These are phyloP conservation scores for Hirundo rustica DNA, from an alignment of 2,797 vertebrate species.

Conservation along the genomic window DNA sequence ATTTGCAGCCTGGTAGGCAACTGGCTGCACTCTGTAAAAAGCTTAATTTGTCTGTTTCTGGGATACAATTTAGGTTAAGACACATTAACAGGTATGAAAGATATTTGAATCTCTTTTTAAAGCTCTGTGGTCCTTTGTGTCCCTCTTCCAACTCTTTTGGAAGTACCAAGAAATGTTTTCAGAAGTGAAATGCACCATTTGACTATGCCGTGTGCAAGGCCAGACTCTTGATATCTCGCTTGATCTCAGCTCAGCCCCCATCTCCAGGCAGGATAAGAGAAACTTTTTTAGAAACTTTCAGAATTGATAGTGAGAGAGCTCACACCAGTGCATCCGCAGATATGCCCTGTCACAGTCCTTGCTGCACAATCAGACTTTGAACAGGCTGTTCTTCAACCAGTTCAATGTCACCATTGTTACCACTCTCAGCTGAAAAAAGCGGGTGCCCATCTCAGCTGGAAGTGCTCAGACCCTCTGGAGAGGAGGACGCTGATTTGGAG, in stretches of 20 bases:
- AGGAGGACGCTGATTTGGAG: accelerated
- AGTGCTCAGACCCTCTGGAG: not conserved
- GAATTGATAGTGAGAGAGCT: not conserved
- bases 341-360: not conserved
- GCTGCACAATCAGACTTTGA: not conserved
- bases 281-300: not conserved
- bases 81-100: not conserved
- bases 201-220: not conserved
- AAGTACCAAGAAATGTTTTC: not conserved
- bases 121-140: not conserved
- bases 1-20: not conserved
- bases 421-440: not conserved
- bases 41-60: not conserved
- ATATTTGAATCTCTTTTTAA: not conserved
- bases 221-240: not conserved
- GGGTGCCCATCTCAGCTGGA: not conserved
- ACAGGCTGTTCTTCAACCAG: not conserved
- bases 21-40: not conserved
- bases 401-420: not conserved
- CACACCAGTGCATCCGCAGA: accelerated
- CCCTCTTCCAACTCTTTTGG: not conserved
- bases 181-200: not conserved
- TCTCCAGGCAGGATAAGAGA: not conserved
- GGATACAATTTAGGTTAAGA: not conserved
- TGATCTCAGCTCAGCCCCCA: not conserved